Conservation (phyloP, 2,113 vertebrate genomes). For the Camelus dromedarius region DNA sequence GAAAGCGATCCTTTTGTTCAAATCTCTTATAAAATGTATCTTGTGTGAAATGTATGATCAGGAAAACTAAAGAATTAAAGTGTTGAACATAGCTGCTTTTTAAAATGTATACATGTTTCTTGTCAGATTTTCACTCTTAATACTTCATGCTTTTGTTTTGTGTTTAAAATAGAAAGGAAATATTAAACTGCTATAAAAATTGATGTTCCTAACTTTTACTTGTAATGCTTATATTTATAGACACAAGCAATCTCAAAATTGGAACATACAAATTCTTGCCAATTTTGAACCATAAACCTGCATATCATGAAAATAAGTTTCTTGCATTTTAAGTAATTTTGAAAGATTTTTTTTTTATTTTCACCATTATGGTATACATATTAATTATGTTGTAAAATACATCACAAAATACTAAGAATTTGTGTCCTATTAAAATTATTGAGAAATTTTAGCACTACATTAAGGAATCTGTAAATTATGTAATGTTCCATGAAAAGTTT, state of each 20-base stretch:
- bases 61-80: background rate
- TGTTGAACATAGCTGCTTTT: background rate
- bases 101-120: background rate
- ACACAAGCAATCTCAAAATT: background rate
- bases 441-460: background rate
- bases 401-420: background rate
- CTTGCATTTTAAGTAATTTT: background rate
- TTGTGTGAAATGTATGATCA: background rate
- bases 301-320: background rate
- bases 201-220: background rate
- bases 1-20: background rate
- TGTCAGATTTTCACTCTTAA: background rate
- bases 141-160: background rate
- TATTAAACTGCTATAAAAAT: background rate
- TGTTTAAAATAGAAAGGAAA: constrained; percentile 3
- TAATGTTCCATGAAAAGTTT: background rate
- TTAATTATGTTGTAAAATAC: background rate
- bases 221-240: background rate
- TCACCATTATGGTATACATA: background rate
- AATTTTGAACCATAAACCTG: background rate
- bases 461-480: background rate
- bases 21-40: background rate
- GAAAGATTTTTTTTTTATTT: background rate
- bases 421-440: background rate
- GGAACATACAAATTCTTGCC: background rate